Evolutionary conservation across 2,797 vertebrate genomes (phyloP).

Genomic region (Delichon dasypus): DNA sequence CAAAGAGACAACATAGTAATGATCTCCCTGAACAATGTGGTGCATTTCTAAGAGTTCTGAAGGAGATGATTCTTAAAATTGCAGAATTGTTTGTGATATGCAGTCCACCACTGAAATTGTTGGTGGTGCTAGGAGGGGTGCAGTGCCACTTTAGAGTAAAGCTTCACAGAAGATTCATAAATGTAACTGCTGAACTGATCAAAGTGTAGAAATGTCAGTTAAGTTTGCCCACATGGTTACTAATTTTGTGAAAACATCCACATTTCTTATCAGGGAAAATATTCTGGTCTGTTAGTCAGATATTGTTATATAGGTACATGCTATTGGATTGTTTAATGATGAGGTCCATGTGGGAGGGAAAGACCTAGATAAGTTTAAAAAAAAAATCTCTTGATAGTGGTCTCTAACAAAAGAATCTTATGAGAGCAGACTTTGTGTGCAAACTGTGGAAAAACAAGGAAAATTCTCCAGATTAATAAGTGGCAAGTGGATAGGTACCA

Average conservation of each 20-base stretch:
- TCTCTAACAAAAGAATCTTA: background rate
- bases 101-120: background rate
- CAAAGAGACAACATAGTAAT: background rate
- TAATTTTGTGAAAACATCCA: background rate
- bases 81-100: background rate
- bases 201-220: background rate
- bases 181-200: background rate
- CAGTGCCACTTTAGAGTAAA: background rate
- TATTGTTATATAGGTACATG: background rate
- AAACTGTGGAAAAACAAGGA: background rate
- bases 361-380: background rate
- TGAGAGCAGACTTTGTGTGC: background rate
- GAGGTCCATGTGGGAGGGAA: background rate
- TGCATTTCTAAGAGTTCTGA: background rate
- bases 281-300: background rate
- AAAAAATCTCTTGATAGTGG: accelerated
- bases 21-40: background rate
- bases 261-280: background rate
- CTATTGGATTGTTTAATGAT: background rate
- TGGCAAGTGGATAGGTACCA: background rate
- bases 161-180: background rate
- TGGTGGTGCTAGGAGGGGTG: background rate
- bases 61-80: background rate
- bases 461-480: background rate
- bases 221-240: background rate